Percentiles rank a stretch among this genome's conserved stretches.
These are phyloP conservation scores for Elaphurus davidianus DNA, from an alignment of 2,113 vertebrate genomes.

Conservation along the genomic window DNA sequence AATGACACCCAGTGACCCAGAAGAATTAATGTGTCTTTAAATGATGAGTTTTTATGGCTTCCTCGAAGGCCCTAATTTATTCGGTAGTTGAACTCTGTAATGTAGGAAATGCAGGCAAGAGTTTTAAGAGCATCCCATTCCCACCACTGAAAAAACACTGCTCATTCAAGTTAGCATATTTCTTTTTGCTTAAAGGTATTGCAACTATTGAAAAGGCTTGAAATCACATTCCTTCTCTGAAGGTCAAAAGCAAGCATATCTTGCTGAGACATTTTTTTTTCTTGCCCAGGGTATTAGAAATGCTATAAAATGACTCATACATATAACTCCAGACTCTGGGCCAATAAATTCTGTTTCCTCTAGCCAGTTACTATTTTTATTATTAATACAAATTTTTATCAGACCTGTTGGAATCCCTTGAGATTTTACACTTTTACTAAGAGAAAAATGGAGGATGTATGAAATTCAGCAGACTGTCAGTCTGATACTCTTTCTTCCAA, in stretches of 20 bases:
- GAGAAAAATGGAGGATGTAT: neutral
- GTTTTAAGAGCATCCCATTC: neutral
- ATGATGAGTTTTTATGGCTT: slow-evolving; percentile 41
- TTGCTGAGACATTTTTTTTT: neutral
- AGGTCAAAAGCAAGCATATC: neutral
- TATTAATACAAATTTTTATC: slow-evolving; percentile 33
- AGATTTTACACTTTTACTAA: neutral
- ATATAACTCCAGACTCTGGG: neutral
- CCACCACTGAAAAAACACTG: neutral
- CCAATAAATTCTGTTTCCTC: neutral
- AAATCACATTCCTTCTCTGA: slow-evolving; percentile 18
- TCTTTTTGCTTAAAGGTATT: slow-evolving; percentile 15
- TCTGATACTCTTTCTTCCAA: neutral
- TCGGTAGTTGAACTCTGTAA: neutral
- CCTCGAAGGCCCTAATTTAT: slow-evolving; percentile 39
- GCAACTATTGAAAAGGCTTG: neutral
- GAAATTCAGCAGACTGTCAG: neutral
- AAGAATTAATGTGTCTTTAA: slow-evolving; percentile 55
- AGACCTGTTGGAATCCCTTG: neutral
- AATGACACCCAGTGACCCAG: slow-evolving; percentile 14
- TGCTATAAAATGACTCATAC: neutral
- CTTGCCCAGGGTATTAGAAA: neutral
- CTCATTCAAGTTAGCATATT: neutral
- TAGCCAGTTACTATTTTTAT: neutral
- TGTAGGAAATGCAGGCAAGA: neutral